A percentile compares a stretch with the other conserved stretches of the same genome.
phyloP scores from a whole-genome alignment of 2,888 invertebrate species.

The Prosopocoilus inquinatus region DNA sequence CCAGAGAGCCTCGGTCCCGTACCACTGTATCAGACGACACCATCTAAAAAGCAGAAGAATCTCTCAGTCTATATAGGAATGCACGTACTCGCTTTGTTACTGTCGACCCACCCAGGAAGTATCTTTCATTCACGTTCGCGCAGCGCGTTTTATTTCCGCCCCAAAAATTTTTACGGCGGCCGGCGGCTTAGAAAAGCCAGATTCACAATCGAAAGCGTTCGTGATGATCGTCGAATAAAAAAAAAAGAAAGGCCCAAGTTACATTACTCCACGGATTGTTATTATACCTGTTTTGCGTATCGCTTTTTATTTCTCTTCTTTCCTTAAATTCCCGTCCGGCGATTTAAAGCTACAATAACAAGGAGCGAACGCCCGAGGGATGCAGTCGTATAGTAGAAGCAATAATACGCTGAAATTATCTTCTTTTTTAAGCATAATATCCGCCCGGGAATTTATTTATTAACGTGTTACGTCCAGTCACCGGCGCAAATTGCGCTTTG shows the following conservation, averaged over 20 bases:
- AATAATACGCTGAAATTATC: too few relatives aligned
- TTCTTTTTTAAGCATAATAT: too few relatives aligned
- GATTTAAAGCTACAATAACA: background rate
- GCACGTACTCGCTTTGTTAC: constrained; percentile 47
- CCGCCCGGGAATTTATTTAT: too few relatives aligned
- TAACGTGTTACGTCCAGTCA: too few relatives aligned
- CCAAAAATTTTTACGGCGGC: constrained; percentile 20
- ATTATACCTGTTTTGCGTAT: background rate
- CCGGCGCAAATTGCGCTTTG: too few relatives aligned
- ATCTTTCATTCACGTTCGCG: constrained; percentile 22
- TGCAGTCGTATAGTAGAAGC: too few relatives aligned
- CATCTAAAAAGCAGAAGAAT: constrained; percentile 43
- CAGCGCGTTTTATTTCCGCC: constrained; percentile 21
- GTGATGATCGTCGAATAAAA: too few relatives aligned
- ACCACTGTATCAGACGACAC: constrained; percentile 39
- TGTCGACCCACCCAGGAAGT: constrained; percentile 48
- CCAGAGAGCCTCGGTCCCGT: constrained; percentile 20
- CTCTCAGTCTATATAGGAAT: constrained; percentile 45
- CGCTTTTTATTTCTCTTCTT: background rate
- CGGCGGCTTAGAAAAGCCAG: constrained; percentile 12
- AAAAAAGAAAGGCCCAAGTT: too few relatives aligned
- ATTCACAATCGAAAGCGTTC: too few relatives aligned
- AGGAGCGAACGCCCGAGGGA: too few relatives aligned
- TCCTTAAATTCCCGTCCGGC: background rate
- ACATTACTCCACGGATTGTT: background rate